phyloP scores from a whole-genome alignment of 2,888 invertebrate species.

The Cheilosia variabilis region DNA sequence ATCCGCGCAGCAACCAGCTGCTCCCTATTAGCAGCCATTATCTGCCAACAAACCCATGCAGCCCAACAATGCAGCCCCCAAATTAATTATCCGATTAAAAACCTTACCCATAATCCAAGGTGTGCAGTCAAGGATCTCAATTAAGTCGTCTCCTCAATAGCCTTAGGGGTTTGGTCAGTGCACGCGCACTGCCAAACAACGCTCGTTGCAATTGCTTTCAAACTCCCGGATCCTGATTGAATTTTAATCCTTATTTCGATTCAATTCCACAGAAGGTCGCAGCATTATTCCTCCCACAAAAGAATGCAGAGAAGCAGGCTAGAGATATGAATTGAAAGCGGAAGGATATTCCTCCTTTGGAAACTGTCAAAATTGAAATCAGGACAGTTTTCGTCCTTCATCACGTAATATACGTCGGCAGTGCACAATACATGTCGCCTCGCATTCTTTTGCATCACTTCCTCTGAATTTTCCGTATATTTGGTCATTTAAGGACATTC shows the following conservation, averaged over 20 bases:
- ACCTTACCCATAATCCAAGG: slow-evolving; percentile 34
- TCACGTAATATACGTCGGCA: slow-evolving; percentile 35
- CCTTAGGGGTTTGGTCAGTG: slow-evolving; percentile 54
- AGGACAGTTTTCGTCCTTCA: slow-evolving; percentile 50
- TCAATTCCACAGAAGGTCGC: slow-evolving; percentile 28
- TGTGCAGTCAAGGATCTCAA: slow-evolving; percentile 69
- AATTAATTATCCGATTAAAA: slow-evolving; percentile 73
- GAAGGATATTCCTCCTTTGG: slow-evolving; percentile 37
- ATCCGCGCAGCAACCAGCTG: slow-evolving; percentile 36
- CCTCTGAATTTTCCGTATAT: slow-evolving; percentile 9
- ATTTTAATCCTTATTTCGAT: slow-evolving; percentile 52
- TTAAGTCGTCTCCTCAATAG: slow-evolving; percentile 36
- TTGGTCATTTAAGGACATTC: slow-evolving; percentile 60
- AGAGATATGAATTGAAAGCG: slow-evolving; percentile 32
- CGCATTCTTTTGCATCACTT: slow-evolving; percentile 25
- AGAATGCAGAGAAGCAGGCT: slow-evolving; percentile 19
- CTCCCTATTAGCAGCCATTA: slow-evolving; percentile 66
- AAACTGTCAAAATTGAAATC: slow-evolving; percentile 60
- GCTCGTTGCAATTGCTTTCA: slow-evolving; percentile 12
- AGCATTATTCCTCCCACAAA: slow-evolving; percentile 39
- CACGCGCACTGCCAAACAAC: slow-evolving; percentile 2
- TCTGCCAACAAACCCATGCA: slow-evolving; percentile 51
- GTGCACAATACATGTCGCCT: slow-evolving; percentile 42
- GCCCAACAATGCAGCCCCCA: slow-evolving; percentile 34
- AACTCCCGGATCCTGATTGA: background rate